Conservation (phyloP, 2,797 vertebrate genomes). For the Gambelia wislizenii region DNA sequence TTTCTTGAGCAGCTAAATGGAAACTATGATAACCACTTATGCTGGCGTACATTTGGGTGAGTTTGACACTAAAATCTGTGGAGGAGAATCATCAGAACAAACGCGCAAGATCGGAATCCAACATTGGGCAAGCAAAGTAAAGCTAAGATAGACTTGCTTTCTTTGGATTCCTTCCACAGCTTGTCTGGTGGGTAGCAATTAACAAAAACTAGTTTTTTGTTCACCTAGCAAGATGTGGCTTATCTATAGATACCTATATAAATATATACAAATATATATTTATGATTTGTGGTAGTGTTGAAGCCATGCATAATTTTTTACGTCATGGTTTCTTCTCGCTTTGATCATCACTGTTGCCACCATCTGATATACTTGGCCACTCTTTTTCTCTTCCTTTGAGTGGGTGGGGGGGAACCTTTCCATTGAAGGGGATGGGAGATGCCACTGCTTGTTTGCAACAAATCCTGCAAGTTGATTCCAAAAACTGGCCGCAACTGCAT, state of each 20-base stretch:
- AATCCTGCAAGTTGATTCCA: constrained; percentile 75
- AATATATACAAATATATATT: constrained; percentile 34
- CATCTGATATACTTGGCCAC: background rate
- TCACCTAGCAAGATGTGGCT: constrained; percentile 17
- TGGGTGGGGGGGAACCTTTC: constrained; percentile 62
- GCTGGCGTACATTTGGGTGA: background rate
- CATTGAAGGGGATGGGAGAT: constrained; percentile 67
- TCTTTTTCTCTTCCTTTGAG: constrained; percentile 57
- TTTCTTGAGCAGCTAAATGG: background rate
- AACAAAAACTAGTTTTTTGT: constrained; percentile 39
- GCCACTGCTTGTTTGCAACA: constrained; percentile 76
- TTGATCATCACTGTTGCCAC: background rate
- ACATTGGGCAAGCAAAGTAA: constrained; percentile 21
- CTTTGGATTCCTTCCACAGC: background rate
- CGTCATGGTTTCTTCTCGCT: constrained; percentile 27
- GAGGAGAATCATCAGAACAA: constrained; percentile 34
- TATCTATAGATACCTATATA: constrained; percentile 50
- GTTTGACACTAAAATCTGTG: background rate
- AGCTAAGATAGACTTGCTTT: constrained; percentile 41
- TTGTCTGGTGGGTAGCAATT: constrained; percentile 39
- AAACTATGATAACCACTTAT: background rate
- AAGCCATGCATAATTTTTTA: background rate
- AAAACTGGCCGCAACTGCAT: constrained; percentile 81
- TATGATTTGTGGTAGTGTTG: constrained; percentile 35
- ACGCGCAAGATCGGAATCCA: constrained; percentile 8